Evolutionary conservation across 2,113 vertebrate species (phyloP).

Genomic region (Actinemys pallida): DNA sequence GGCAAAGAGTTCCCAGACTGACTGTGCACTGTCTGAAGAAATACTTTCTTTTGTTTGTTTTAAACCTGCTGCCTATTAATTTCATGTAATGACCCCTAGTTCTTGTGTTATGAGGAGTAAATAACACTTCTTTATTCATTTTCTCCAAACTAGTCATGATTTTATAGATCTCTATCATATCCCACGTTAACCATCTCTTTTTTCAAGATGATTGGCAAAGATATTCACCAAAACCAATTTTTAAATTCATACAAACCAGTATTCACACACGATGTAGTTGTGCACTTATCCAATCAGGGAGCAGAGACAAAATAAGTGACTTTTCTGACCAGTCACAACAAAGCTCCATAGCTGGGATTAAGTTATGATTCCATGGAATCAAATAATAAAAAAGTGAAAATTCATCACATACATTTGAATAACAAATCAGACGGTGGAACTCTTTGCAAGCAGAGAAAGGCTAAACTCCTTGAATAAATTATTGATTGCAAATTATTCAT

Average conservation of each 20-base stretch:
- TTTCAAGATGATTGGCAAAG: not conserved
- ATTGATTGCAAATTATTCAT: slow-evolving; percentile 42
- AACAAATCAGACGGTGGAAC: not conserved
- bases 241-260: not conserved
- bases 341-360: not conserved
- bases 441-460: slow-evolving; percentile 20
- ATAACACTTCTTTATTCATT: no score
- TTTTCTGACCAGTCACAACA: not conserved
- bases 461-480: slow-evolving; percentile 37
- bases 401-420: not conserved
- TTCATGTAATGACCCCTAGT: no score
- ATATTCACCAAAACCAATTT: not conserved
- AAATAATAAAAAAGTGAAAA: not conserved
- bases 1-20: no score
- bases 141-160: no score
- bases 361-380: accelerated
- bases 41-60: no score
- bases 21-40: no score
- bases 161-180: no score
- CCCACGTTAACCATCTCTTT: no score
- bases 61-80: no score
- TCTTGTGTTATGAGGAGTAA: no score
- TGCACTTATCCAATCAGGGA: not conserved
- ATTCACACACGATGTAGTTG: not conserved
- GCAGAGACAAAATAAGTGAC: not conserved